Evolutionary conservation across 2,888 invertebrate genomes (phyloP).

Genomic region (Theristus sp.): DNA sequence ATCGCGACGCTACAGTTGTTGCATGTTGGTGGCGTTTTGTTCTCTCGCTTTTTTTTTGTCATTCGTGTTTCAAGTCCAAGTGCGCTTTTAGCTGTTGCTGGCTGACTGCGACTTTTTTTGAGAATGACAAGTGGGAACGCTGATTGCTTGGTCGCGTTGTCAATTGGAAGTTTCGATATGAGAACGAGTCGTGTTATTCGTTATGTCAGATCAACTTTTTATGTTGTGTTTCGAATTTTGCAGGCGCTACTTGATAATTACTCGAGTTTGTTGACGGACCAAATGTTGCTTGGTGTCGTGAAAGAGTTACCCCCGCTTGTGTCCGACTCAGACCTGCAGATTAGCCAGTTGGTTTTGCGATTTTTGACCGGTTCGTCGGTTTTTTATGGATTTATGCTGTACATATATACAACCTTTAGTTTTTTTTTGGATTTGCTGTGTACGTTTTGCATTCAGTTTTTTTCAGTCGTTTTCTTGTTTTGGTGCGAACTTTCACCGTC

Average conservation of each 20-base stretch:
- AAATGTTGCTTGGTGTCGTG: slow-evolving; percentile 30
- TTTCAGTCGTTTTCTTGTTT: too few relatives aligned
- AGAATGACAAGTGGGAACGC: too few relatives aligned
- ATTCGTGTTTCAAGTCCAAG: too few relatives aligned
- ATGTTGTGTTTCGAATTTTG: neutral
- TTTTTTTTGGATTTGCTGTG: neutral
- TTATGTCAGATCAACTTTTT: too few relatives aligned
- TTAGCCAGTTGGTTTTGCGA: slow-evolving; percentile 50
- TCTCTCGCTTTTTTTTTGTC: too few relatives aligned
- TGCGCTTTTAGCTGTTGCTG: too few relatives aligned
- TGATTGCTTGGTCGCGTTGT: too few relatives aligned
- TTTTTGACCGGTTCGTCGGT: slow-evolving; percentile 10
- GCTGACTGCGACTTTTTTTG: too few relatives aligned
- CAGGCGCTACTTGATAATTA: neutral
- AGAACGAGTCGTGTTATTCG: too few relatives aligned
- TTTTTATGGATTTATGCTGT: neutral
- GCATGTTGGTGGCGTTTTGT: slow-evolving; percentile 32
- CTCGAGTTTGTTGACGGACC: neutral
- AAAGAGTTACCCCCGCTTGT: slow-evolving; percentile 73
- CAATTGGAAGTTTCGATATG: too few relatives aligned
- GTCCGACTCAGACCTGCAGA: slow-evolving; percentile 82
- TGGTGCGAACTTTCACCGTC: too few relatives aligned
- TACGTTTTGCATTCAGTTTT: neutral
- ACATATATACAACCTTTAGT: neutral
- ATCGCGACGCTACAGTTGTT: slow-evolving; percentile 68